A percentile compares a stretch with the other conserved stretches of the same genome.
Evolutionary conservation across 1,140 invertebrate species (phyloP).

Genomic region (Rhagoletis pomonella): DNA sequence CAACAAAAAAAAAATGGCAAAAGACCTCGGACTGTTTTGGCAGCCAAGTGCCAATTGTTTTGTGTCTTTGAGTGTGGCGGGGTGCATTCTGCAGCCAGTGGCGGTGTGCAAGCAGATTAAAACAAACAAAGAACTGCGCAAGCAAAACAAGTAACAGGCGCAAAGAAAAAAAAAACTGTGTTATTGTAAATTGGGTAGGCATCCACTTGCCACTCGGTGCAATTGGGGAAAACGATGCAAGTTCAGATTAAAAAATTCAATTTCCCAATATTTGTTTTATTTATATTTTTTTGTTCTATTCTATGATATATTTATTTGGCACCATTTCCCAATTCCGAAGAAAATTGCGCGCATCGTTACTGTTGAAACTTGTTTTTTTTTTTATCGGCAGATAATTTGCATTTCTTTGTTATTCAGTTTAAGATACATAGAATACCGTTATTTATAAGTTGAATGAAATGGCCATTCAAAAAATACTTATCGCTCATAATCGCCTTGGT

Average conservation of each 20-base stretch:
- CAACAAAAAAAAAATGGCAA: not conserved
- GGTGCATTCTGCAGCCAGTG: slow-evolving; percentile 13
- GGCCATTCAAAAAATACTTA: too few species aligned
- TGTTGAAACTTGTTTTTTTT: not conserved
- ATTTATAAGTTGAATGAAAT: too few species aligned
- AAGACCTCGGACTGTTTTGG: not conserved
- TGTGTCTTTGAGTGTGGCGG: not conserved
- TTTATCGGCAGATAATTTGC: too few species aligned
- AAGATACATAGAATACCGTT: too few species aligned
- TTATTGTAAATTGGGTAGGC: slow-evolving; percentile 5
- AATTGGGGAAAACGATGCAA: slow-evolving; percentile 21
- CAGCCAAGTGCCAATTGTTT: not conserved
- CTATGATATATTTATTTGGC: slow-evolving; percentile 38
- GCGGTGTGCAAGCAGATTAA: not conserved
- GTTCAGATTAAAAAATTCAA: slow-evolving; percentile 33
- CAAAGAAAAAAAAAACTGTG: not conserved
- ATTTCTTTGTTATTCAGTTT: too few species aligned
- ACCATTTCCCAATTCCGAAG: slow-evolving; percentile 55
- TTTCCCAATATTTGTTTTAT: slow-evolving; percentile 23
- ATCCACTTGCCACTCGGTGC: not conserved
- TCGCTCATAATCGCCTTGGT: too few species aligned
- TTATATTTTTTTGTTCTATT: slow-evolving; percentile 55
- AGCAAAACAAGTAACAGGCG: slow-evolving; percentile 28
- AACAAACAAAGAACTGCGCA: slow-evolving; percentile 43
- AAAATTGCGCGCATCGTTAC: slow-evolving; percentile 55